These are phyloP conservation scores for Mus pahari DNA, from an alignment of 2,113 vertebrate genomes.

Conservation along the genomic window DNA sequence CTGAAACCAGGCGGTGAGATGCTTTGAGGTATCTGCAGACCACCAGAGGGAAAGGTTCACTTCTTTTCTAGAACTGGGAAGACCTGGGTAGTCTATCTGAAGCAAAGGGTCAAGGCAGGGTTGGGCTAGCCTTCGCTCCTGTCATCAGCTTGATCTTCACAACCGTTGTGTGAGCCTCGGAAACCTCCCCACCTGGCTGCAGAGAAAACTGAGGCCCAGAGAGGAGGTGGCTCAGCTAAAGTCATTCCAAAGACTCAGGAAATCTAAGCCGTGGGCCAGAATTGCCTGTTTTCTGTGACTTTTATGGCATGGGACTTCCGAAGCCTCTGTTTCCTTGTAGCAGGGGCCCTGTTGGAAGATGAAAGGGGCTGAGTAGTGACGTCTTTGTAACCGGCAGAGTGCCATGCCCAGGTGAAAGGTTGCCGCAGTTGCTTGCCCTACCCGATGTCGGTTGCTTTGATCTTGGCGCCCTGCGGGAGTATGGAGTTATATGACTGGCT, in stretches of 20 bases:
- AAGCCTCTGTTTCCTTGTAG: neutral
- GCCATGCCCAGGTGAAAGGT: slow-evolving; percentile 48
- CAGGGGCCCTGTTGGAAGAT: neutral
- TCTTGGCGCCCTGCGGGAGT: neutral
- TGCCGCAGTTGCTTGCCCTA: neutral
- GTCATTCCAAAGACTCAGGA: neutral
- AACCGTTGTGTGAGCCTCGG: neutral
- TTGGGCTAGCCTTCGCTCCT: neutral
- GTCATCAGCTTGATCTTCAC: neutral
- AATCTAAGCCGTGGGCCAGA: neutral
- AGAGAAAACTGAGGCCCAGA: neutral
- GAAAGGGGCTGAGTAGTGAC: slow-evolving; percentile 6
- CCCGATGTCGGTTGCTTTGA: slow-evolving; percentile 55
- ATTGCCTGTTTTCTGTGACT: neutral
- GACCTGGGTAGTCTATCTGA: neutral
- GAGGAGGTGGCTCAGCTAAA: slow-evolving; percentile 52
- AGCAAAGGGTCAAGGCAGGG: neutral
- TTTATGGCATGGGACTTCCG: neutral
- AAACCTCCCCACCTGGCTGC: neutral
- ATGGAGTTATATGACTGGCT: slow-evolving; percentile 43
- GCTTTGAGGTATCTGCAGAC: neutral
- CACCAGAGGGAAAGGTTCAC: neutral
- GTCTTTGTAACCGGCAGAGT: slow-evolving; percentile 37
- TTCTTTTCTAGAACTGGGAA: neutral
- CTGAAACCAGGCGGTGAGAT: neutral